Percentiles rank a stretch among this genome's conserved stretches.
phyloP scores from a whole-genome alignment of 1,140 invertebrate genomes.

The Drosophila ambigua region DNA sequence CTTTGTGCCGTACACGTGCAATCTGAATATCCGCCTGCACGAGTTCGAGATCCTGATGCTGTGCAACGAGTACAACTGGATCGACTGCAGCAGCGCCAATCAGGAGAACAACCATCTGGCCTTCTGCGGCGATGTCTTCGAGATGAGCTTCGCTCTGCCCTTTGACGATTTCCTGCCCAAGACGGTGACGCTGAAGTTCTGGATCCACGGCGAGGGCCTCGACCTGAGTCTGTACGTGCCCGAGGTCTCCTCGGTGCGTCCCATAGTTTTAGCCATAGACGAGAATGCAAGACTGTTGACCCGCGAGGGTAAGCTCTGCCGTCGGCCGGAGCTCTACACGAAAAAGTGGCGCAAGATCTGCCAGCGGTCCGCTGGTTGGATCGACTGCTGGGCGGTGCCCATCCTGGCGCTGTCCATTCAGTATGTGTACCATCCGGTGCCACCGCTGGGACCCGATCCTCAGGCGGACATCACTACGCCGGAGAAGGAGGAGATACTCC shows the following conservation, averaged over 20 bases:
- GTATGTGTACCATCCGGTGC: slow-evolving; percentile 96
- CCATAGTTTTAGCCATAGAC: slow-evolving; percentile 93
- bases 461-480: slow-evolving; percentile 96
- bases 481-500: slow-evolving; percentile 95
- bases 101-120: slow-evolving; percentile 97
- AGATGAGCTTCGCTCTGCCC: slow-evolving; percentile 95
- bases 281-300: slow-evolving; percentile 94
- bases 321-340: slow-evolving; percentile 85
- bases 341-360: slow-evolving; percentile 96
- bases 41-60: slow-evolving; percentile 98
- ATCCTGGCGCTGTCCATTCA: slow-evolving; percentile 95
- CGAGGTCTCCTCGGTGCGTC: slow-evolving; percentile 94
- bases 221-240: slow-evolving; percentile 95
- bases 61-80: slow-evolving; percentile 99
- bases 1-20: slow-evolving; percentile 99
- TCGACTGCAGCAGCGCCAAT: slow-evolving; percentile 97
- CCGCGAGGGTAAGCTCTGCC: slow-evolving; percentile 88
- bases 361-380: slow-evolving; percentile 91
- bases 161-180: slow-evolving; percentile 96
- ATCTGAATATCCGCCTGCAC: slow-evolving; percentile 95
- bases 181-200: slow-evolving; percentile 94
- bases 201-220: slow-evolving; percentile 97
- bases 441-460: slow-evolving; percentile 92
- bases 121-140: slow-evolving; percentile 96
- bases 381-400: slow-evolving; percentile 97